Percentiles rank a stretch among this genome's conserved stretches.
Evolutionary conservation across 2,113 vertebrate genomes (phyloP).

Genomic region (Parotia lawesii): DNA sequence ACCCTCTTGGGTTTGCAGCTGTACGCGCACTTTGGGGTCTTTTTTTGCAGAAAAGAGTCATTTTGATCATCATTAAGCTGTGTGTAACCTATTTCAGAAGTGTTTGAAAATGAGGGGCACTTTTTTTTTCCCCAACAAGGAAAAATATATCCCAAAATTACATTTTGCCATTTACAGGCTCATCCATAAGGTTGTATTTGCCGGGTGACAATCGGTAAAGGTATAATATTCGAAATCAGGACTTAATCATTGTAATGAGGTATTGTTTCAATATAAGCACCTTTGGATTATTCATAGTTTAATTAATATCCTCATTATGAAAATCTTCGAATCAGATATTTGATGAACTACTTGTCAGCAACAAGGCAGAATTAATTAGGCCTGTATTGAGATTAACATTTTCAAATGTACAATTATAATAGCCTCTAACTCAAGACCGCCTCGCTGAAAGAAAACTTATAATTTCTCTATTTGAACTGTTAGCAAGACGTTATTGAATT

Average conservation of each 20-base stretch:
- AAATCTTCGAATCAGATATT: slow-evolving; percentile 80
- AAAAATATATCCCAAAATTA: slow-evolving; percentile 77
- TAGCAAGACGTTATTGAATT: slow-evolving; percentile 75
- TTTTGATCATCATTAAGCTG: slow-evolving; percentile 88
- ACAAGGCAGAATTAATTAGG: slow-evolving; percentile 80
- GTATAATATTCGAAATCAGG: slow-evolving; percentile 78
- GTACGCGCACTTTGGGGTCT: slow-evolving; percentile 87
- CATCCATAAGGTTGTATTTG: slow-evolving; percentile 77
- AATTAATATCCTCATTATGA: slow-evolving; percentile 85
- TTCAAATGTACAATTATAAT: slow-evolving; percentile 71
- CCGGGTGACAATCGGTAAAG: slow-evolving; percentile 74
- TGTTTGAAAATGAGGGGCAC: slow-evolving; percentile 82
- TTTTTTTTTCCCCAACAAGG: slow-evolving; percentile 62
- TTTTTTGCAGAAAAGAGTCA: slow-evolving; percentile 84
- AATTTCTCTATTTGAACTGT: slow-evolving; percentile 79
- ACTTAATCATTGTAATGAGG: slow-evolving; percentile 84
- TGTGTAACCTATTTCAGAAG: slow-evolving; percentile 85
- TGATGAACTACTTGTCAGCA: slow-evolving; percentile 81
- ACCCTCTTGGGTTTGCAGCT: slow-evolving; percentile 99
- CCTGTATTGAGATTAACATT: slow-evolving; percentile 78
- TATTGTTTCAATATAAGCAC: slow-evolving; percentile 85
- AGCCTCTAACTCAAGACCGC: slow-evolving; percentile 74
- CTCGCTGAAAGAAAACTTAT: slow-evolving; percentile 75
- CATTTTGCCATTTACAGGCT: slow-evolving; percentile 73
- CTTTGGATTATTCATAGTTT: slow-evolving; percentile 82